Base-by-base conservation (phyloP, 92 coral and sea anemone species). In the Hydrozoanthus gracilis region DNA sequence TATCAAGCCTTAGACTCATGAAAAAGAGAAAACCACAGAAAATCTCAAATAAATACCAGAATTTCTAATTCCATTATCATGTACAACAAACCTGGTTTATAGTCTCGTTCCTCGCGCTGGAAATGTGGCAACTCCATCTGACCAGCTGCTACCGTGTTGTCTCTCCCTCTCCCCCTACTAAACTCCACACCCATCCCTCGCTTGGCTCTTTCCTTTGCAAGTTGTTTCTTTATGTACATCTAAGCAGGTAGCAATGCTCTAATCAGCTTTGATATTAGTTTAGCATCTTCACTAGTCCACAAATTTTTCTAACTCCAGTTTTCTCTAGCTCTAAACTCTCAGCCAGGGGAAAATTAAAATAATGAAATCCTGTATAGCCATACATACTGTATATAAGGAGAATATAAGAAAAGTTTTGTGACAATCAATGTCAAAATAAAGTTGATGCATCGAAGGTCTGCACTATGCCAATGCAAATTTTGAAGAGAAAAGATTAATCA, bases 71-170 rank as follows among this genome's bases (percentile, higher is more conserved):
- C 14, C 8, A 44, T 18, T 18, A 67, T 9, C 10, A 45, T n/a
- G n/a, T 5, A 15, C 58, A 64, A 58, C 91, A 75, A 61, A 96
- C 99, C 44, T 88, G 99, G 99, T 83, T 90, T 91, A 75, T 96
- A 96, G 68, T 88, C 86, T 64, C 92, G 89, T 52, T 96, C 95
- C 76, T 95, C 94, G 45, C 98, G 87, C 74, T 93, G 90, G 88
- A 96, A 95, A 75, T 92, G 93, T 46, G 99, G 99, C 76, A 96
- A 70, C 47, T 93, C 92, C 98, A 95, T 96, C 70, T 95, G 87
- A 0, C 87, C 85, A 48, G 93, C 77, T 74, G 87, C 86, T 54
- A 55, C 70, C 76, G 78, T 88, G 61, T 77, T 89, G 83, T 86
- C 86, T 45, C 82, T 60, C 60, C 86, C 67, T 45, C 89, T 83